Evolutionary conservation across 2,113 vertebrate species (phyloP).

Genomic region (Verasper variegatus): DNA sequence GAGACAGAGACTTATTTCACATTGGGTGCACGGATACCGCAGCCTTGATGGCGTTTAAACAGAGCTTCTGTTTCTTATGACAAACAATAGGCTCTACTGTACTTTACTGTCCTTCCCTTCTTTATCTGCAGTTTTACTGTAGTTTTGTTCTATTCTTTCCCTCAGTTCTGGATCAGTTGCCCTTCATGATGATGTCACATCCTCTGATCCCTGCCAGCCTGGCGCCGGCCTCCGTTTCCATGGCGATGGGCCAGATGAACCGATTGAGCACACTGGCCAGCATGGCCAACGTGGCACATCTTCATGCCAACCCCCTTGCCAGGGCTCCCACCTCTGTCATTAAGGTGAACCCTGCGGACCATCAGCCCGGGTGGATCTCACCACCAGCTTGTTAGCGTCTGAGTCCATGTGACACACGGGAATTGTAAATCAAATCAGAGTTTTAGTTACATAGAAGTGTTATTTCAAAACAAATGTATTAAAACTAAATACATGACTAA

Average conservation of each 20-base stretch:
- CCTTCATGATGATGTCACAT: constrained; percentile 99
- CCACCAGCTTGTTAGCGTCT: constrained; percentile 11
- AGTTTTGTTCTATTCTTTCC: constrained; percentile 42
- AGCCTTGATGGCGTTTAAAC: constrained; percentile 25
- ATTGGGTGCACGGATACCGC: background rate
- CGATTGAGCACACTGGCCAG: constrained; percentile 96
- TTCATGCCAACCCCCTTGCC: constrained; percentile 87
- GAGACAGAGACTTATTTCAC: background rate
- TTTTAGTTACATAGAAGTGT: background rate
- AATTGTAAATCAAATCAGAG: background rate
- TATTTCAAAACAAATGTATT: background rate
- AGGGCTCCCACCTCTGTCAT: constrained; percentile 96
- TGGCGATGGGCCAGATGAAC: constrained; percentile 99
- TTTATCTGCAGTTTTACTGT: constrained; percentile 1
- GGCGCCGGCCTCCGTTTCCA: constrained; percentile 97
- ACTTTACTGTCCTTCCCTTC: background rate
- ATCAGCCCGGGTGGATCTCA: constrained; percentile 21
- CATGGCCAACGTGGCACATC: constrained; percentile 95
- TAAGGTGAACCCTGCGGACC: constrained; percentile 86
- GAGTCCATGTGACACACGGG: background rate
- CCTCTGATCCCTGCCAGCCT: constrained; percentile 97
- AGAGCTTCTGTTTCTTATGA: background rate
- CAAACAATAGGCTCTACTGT: constrained; percentile 20
- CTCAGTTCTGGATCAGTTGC: constrained; percentile 95
- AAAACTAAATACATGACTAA: background rate